Base-by-base conservation (phyloP, 2,888 invertebrate genomes). In the Esperia sulphurella region DNA sequence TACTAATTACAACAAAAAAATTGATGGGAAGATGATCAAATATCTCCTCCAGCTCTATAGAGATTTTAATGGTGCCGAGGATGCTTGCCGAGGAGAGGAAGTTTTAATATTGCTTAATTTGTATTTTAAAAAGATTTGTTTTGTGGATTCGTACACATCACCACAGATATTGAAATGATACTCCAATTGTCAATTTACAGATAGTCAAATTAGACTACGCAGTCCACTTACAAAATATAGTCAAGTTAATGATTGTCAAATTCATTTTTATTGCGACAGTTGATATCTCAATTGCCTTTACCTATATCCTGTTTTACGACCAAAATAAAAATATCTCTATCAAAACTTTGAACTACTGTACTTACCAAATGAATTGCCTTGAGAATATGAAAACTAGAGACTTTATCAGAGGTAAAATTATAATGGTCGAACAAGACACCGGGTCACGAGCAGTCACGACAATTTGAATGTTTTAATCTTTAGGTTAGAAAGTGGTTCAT, bases 401-500 rank as follows among this genome's bases (percentile, higher is more conserved):
- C 55, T 52, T 49, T 57, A 59, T 58, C 60, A 58, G 61, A 57
- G 61, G 51, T 58, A 51, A 56, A 54, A 51, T 54, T 55, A 58
- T 55, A 61, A 50, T 61, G 56, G 61, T 51, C 63, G 57, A 50
- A 52, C 48, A 43, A 53, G 50, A 47, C 49, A 37, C n/a, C 55
- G 51, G 72, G 80, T 81, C 79, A 76, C 60, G 64, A 69, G 66
- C 61, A 69, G 74, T 79, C 79, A 82, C 74, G 78, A 76, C 66
- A 49, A 43, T 57, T 57, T 50, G 42, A 50, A 48, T 49, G 55
- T 50, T 54, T 60, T 61, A 21, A 65, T 65, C 65, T 72, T 66
- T 64, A 59, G 57, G 63, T 66, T 83, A 84, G 86, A 86, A 87
- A 87, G 87, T 81, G 68, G 82, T 71, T 75, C 72, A 81, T 81